These are phyloP conservation scores for Turritopsis dohrnii DNA, from an alignment of 30 jellyfish, hydroid and myxozoan species.

Conservation along the genomic window DNA sequence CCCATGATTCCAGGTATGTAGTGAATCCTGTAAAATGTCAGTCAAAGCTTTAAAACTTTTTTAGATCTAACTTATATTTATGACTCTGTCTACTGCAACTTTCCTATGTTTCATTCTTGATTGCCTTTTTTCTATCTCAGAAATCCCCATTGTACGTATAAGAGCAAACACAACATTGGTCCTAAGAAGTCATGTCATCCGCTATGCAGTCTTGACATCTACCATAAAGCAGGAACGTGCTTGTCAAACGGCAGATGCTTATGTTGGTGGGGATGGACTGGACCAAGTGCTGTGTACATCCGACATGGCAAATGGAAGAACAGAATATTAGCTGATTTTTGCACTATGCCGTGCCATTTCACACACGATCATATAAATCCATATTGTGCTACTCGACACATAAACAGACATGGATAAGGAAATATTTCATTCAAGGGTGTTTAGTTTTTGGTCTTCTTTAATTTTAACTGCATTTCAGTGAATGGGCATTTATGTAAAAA, in stretches of 20 bases:
- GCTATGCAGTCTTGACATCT: slow-evolving; percentile 38
- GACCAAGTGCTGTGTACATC: slow-evolving; percentile 49
- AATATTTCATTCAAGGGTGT: background rate
- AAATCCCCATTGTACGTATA: slow-evolving; percentile 8
- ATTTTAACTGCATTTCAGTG: too few species aligned
- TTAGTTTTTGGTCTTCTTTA: too few species aligned
- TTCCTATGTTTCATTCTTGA: background rate
- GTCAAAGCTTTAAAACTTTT: too few species aligned
- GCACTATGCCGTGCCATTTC: slow-evolving; percentile 50
- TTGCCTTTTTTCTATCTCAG: background rate
- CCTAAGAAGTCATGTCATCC: slow-evolving; percentile 24
- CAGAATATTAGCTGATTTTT: slow-evolving; percentile 42
- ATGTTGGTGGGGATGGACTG: slow-evolving; percentile 87
- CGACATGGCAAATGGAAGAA: slow-evolving; percentile 6
- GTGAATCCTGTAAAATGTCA: background rate
- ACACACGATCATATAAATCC: slow-evolving; percentile 45
- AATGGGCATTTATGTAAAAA: too few species aligned
- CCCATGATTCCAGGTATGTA: slow-evolving; percentile 16
- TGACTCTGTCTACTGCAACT: background rate
- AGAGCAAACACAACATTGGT: background rate
- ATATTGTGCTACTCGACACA: slow-evolving; percentile 12
- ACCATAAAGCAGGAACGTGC: slow-evolving; percentile 59
- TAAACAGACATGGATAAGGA: background rate
- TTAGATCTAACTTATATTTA: background rate
- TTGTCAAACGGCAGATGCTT: slow-evolving; percentile 52